Conservation (phyloP, 2,113 vertebrate species). For the Nothoprocta pentlandii region DNA sequence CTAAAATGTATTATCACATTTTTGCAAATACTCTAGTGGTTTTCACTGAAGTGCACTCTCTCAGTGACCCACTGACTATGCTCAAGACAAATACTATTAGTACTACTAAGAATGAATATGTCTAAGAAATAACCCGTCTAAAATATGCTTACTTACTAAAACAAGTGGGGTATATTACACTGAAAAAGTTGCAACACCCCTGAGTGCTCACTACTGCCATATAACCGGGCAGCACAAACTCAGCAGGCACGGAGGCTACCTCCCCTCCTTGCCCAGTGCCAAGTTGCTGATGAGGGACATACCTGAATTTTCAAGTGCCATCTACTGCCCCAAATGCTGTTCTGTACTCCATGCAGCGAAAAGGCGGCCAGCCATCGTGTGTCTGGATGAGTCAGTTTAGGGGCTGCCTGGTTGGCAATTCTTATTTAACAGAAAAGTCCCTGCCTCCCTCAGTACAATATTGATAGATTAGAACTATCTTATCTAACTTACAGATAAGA, state of each 20-base stretch:
- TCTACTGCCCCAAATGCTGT: rapidly evolving
- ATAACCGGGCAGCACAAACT: not conserved
- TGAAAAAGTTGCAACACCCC: not conserved
- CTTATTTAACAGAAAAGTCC: rapidly evolving
- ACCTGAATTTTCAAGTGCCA: not conserved
- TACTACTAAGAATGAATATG: not conserved
- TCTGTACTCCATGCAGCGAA: not conserved
- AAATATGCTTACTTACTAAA: not conserved
- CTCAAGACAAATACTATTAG: not conserved
- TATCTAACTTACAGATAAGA: not conserved
- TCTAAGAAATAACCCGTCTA: not conserved
- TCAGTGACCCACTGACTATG: rapidly evolving
- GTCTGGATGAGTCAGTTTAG: too few species aligned
- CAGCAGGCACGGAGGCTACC: not conserved
- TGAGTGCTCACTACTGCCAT: not conserved
- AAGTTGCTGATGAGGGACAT: not conserved
- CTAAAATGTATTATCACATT: not conserved
- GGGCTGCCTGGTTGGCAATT: not conserved
- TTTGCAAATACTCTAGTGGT: not conserved
- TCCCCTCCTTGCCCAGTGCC: too few species aligned
- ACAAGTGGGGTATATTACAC: not conserved
- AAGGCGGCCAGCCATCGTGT: not conserved
- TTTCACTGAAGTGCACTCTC: not conserved
- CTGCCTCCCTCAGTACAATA: not conserved
- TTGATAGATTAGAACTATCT: not conserved